These are phyloP conservation scores for Dinomys branickii DNA, from an alignment of 2,113 vertebrate species.

Conservation along the genomic window DNA sequence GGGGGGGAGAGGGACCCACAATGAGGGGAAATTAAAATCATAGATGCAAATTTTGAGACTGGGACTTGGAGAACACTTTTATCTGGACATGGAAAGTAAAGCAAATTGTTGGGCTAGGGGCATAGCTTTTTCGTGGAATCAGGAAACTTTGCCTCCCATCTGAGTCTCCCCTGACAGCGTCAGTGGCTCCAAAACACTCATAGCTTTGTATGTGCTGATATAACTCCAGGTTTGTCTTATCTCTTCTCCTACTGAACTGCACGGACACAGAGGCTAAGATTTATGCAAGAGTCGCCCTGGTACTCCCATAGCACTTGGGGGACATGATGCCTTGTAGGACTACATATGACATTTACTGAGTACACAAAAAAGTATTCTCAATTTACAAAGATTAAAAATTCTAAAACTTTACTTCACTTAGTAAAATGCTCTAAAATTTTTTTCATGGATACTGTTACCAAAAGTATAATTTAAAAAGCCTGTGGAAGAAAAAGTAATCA, in stretches of 20 bases:
- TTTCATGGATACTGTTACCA: constrained; percentile 64
- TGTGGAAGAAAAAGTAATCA: constrained; percentile 56
- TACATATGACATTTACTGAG: not conserved
- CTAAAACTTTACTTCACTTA: constrained; percentile 59
- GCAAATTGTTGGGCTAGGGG: not conserved
- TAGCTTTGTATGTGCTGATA: not conserved
- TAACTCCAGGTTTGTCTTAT: not conserved
- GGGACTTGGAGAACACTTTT: not conserved
- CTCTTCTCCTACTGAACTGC: not conserved
- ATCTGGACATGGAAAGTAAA: not conserved
- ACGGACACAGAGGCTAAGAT: not conserved
- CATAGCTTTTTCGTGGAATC: not conserved
- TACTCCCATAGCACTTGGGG: not conserved
- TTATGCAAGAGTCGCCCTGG: not conserved
- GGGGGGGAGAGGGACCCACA: not conserved
- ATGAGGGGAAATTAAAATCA: not conserved
- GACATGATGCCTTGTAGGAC: not conserved
- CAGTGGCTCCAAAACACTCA: not conserved
- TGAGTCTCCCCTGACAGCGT: not conserved
- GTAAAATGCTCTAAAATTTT: not conserved
- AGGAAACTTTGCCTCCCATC: not conserved
- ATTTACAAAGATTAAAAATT: constrained; percentile 43
- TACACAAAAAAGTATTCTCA: not conserved
- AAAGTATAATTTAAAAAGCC: constrained; percentile 76
- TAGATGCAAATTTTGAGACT: not conserved